Percentiles rank a stretch among this genome's conserved stretches.
These are phyloP conservation scores for Phrynosoma blainvillii DNA, from an alignment of 2,113 vertebrate species.

Conservation along the genomic window DNA sequence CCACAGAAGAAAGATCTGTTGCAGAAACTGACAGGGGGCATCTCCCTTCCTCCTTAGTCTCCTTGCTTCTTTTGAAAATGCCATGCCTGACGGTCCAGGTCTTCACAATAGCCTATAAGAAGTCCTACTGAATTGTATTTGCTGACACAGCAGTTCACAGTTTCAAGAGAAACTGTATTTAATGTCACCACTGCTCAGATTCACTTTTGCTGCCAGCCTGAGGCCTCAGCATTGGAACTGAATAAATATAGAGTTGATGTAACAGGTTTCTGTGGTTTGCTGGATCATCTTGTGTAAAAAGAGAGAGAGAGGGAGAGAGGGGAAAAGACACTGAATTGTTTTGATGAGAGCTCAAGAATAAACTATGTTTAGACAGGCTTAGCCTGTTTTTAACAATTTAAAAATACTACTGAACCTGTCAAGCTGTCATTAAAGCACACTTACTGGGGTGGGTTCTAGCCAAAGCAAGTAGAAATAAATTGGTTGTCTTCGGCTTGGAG, in stretches of 20 bases:
- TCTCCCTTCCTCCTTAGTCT: too few relatives aligned
- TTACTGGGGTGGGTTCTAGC: slow-evolving; percentile 38
- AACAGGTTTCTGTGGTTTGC: slow-evolving; percentile 61
- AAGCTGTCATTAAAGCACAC: slow-evolving; percentile 57
- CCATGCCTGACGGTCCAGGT: not conserved
- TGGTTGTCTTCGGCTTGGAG: slow-evolving; percentile 52
- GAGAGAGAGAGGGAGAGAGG: slow-evolving; percentile 37
- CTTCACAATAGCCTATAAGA: slow-evolving; percentile 22
- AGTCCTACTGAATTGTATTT: slow-evolving; percentile 38
- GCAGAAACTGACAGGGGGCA: too few relatives aligned
- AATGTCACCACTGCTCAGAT: slow-evolving; percentile 27
- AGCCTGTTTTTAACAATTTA: slow-evolving; percentile 65
- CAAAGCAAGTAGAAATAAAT: slow-evolving; percentile 54
- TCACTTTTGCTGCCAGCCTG: slow-evolving; percentile 56
- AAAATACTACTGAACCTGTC: slow-evolving; percentile 52
- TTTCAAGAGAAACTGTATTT: slow-evolving; percentile 58
- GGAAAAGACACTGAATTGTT: slow-evolving; percentile 61
- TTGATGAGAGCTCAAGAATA: slow-evolving; percentile 63
- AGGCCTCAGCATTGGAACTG: slow-evolving; percentile 43
- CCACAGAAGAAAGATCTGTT: too few relatives aligned
- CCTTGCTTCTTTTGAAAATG: not conserved
- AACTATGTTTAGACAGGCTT: slow-evolving; percentile 63
- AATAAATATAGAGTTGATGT: slow-evolving; percentile 62
- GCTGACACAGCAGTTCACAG: slow-evolving; percentile 45
- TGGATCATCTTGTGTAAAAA: slow-evolving; percentile 32